A percentile compares a stretch with the other conserved stretches of the same genome.
phyloP scores from a whole-genome alignment of 1,140 invertebrate species.

The Monochamus saltuarius region DNA sequence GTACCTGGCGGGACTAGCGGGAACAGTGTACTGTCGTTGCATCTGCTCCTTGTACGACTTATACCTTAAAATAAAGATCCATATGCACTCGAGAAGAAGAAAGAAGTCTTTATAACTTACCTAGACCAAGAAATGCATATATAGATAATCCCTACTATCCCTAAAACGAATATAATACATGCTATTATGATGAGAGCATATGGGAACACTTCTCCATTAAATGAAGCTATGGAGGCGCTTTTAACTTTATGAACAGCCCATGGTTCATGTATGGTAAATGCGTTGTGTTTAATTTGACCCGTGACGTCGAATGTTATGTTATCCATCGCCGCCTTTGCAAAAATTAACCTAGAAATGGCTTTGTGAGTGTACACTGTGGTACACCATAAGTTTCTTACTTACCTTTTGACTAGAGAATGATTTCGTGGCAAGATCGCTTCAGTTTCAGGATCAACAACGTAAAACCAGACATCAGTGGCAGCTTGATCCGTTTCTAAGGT shows the following conservation, averaged over 20 bases:
- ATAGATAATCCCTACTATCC: conserved; percentile 83
- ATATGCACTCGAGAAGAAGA: background rate
- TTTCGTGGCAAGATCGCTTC: conserved; percentile 74
- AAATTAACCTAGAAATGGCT: conserved; percentile 51
- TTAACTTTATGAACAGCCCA: conserved; percentile 55
- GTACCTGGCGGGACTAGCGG: conserved; percentile 62
- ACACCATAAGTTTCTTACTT: conserved; percentile 38
- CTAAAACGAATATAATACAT: conserved; percentile 81
- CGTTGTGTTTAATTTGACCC: conserved; percentile 63
- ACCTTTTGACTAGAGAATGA: conserved; percentile 69
- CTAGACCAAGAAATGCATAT: conserved; percentile 91
- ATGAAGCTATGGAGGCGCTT: conserved; percentile 61
- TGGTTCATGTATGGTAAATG: conserved; percentile 69
- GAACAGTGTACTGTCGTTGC: conserved; percentile 70
- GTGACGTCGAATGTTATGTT: conserved; percentile 69
- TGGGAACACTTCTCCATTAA: conserved; percentile 75
- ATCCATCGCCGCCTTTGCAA: conserved; percentile 60
- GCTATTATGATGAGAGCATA: conserved; percentile 85
- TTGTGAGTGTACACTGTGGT: no score
- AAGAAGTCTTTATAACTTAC: conserved; percentile 55
- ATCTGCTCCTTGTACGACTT: conserved; percentile 78
- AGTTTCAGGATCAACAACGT: conserved; percentile 76
- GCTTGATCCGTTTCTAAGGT: conserved; percentile 70
- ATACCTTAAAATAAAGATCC: conserved; percentile 58
- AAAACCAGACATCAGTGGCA: conserved; percentile 87